A percentile compares a stretch with the other conserved stretches of the same genome.
These are phyloP conservation scores for Eulithis prunata DNA, from an alignment of 2,888 invertebrate species.

Conservation along the genomic window DNA sequence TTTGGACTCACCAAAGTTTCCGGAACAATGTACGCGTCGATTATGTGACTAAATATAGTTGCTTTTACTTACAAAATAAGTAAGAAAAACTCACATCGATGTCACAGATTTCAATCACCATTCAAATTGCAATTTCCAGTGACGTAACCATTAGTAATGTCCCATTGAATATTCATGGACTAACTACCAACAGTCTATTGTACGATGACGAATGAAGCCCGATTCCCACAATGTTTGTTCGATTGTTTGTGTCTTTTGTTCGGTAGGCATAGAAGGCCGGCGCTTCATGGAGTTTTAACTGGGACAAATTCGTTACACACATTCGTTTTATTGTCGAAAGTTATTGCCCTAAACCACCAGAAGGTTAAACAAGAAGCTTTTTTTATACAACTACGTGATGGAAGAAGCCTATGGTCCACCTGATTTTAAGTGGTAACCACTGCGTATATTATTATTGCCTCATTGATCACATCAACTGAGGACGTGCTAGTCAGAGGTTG, in stretches of 20 bases:
- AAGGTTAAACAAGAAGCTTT: too few species aligned
- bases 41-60: too few species aligned
- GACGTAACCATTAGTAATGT: constrained; percentile 30
- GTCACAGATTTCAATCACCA: constrained; percentile 6
- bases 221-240: constrained; percentile 67
- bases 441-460: too few species aligned
- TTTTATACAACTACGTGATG: too few species aligned
- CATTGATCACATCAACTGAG: too few species aligned
- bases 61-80: background rate
- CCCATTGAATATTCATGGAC: constrained; percentile 58
- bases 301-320: constrained; percentile 17
- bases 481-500: too few species aligned
- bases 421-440: too few species aligned
- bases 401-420: too few species aligned
- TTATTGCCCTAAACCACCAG: background rate
- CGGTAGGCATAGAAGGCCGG: constrained; percentile 45
- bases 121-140: constrained; percentile 20
- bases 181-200: constrained; percentile 62
- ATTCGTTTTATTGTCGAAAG: background rate
- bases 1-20: too few species aligned
- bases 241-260: constrained; percentile 56
- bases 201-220: constrained; percentile 70
- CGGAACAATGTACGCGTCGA: too few species aligned
- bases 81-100: background rate
- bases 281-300: constrained; percentile 6